Evolutionary conservation across 1,140 invertebrate genomes (phyloP).

Genomic region (Chionoecetes opilio): DNA sequence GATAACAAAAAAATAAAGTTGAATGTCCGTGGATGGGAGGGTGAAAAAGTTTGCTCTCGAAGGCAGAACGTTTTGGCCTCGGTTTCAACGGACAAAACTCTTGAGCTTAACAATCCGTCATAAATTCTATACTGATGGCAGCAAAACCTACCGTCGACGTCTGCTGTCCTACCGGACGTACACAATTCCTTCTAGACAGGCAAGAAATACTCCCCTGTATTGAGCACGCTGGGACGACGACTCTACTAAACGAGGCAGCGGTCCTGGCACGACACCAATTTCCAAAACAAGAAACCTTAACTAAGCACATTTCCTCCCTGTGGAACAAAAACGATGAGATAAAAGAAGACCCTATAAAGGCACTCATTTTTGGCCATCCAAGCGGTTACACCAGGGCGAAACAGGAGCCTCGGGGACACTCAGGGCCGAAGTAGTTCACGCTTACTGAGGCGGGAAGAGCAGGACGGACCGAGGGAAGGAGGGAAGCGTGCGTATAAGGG

Average conservation of each 20-base stretch:
- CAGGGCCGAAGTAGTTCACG: too few species aligned
- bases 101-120: constrained; percentile 16
- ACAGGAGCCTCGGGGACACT: background rate
- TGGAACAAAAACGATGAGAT: background rate
- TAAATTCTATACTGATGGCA: background rate
- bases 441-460: background rate
- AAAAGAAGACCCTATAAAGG: background rate
- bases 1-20: background rate
- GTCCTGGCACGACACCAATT: constrained; percentile 25
- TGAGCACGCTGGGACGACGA: background rate
- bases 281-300: constrained; percentile 20
- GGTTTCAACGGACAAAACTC: background rate
- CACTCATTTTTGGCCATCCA: background rate
- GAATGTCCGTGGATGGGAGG: background rate
- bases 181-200: background rate
- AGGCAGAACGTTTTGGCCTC: background rate
- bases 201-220: background rate
- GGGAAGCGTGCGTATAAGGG: background rate
- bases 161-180: background rate
- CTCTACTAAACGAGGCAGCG: background rate
- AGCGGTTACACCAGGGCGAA: background rate
- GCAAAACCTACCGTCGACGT: background rate
- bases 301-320: constrained; percentile 23
- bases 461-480: background rate
- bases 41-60: background rate